Conservation (phyloP, 2,888 invertebrate species). For the Torymus auratus region DNA sequence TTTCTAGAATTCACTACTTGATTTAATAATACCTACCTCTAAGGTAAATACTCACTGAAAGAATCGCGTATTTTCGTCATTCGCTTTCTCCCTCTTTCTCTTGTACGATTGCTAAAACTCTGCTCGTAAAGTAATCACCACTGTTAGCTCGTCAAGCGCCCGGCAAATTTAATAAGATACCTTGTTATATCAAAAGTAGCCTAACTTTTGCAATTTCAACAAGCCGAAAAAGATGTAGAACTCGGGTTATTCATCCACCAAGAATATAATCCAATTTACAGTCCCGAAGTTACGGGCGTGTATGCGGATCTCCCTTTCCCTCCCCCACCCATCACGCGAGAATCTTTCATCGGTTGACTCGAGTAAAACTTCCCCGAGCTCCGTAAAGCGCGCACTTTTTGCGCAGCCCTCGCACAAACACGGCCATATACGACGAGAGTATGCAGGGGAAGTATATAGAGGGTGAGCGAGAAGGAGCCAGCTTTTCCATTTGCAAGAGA, state of each 20-base stretch:
- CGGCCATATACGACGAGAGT: no score
- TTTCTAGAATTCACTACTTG: constrained; percentile 58
- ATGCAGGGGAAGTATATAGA: not conserved
- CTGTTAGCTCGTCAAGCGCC: not conserved
- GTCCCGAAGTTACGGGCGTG: no score
- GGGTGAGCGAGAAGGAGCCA: not conserved
- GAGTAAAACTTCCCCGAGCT: constrained; percentile 16
- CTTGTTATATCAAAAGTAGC: no score
- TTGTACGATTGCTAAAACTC: constrained; percentile 41
- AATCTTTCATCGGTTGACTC: constrained; percentile 24
- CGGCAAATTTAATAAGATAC: no score
- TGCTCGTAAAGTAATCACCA: constrained; percentile 42
- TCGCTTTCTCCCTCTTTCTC: constrained; percentile 44
- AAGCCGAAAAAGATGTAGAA: not conserved
- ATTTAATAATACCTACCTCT: constrained; percentile 60
- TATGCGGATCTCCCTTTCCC: no score
- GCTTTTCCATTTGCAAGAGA: constrained; percentile 24
- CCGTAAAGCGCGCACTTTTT: constrained; percentile 14
- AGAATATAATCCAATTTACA: constrained; percentile 9
- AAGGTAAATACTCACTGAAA: constrained; percentile 58
- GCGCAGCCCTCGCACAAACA: constrained; percentile 14
- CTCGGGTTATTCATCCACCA: not conserved
- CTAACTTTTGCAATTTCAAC: constrained; percentile 5
- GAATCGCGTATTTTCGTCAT: constrained; percentile 54
- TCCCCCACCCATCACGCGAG: not conserved